These are phyloP conservation scores for Scomberomorus guttatus DNA, from an alignment of 2,797 vertebrate genomes.

Conservation along the genomic window DNA sequence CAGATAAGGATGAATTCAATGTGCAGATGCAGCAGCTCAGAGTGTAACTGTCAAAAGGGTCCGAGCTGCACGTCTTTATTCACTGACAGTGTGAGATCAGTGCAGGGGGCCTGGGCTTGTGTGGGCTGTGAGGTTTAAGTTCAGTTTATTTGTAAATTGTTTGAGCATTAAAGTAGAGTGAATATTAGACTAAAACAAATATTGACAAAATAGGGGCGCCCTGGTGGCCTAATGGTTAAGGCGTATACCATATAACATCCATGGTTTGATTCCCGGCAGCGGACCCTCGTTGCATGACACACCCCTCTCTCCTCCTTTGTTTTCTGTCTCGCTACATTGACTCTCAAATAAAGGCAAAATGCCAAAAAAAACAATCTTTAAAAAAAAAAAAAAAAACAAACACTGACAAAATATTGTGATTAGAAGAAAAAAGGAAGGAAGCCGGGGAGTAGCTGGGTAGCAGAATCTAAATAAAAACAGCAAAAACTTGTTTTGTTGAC, in stretches of 20 bases:
- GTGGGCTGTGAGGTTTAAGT: not conserved
- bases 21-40: constrained; percentile 22
- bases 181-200: not conserved
- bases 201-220: not conserved
- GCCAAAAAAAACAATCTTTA: too few relatives aligned
- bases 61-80: not conserved
- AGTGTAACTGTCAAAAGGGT: constrained; percentile 2
- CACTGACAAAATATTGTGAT: not conserved
- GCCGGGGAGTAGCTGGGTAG: not conserved
- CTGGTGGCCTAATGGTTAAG: too few relatives aligned
- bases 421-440: not conserved
- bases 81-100: not conserved
- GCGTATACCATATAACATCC: too few relatives aligned
- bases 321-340: too few relatives aligned
- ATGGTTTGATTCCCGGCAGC: too few relatives aligned
- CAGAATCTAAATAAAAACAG: not conserved
- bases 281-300: too few relatives aligned
- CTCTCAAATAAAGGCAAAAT: too few relatives aligned
- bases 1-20: constrained; percentile 15
- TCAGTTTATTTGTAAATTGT: constrained; percentile 2
- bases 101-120: not conserved
- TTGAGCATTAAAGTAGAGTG: not conserved
- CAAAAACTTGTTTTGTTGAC: not conserved
- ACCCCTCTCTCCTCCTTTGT: too few relatives aligned
- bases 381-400: not conserved